phyloP scores from a whole-genome alignment of 2,888 invertebrate genomes.

The Augochlorella aurata region DNA sequence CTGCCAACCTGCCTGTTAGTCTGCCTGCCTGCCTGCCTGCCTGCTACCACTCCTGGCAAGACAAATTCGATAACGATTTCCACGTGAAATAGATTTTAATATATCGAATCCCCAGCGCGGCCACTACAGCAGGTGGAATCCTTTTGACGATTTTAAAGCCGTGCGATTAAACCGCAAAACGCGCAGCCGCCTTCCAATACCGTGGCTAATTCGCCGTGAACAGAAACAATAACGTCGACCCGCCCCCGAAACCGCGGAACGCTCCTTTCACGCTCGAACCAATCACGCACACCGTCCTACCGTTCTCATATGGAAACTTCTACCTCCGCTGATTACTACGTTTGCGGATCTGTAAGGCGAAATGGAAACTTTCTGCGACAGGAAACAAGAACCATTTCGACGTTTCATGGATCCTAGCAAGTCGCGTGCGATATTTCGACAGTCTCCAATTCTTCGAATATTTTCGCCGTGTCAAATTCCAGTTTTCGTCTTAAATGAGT shows the following conservation, averaged over 20 bases:
- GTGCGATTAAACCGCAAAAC: conserved; percentile 22
- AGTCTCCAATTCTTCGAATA: too few species aligned
- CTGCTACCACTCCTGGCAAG: not conserved
- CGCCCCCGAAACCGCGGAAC: not conserved
- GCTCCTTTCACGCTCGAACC: not conserved
- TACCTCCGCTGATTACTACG: too few species aligned
- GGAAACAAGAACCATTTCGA: too few species aligned
- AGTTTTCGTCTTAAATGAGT: too few species aligned
- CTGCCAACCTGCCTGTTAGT: not conserved
- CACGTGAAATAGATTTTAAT: not conserved
- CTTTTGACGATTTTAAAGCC: conserved; percentile 43
- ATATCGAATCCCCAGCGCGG: conserved; percentile 1
- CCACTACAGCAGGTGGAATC: conserved; percentile 17
- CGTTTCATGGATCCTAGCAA: too few species aligned
- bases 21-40: not conserved
- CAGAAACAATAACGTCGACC: conserved; percentile 31
- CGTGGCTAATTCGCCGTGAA: conserved; percentile 28
- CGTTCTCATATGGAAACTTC: too few species aligned
- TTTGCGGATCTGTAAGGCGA: too few species aligned
- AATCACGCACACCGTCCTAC: not conserved
- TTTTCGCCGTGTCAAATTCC: too few species aligned
- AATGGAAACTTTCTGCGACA: too few species aligned
- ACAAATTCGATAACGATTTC: conserved; percentile 10
- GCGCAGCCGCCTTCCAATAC: conserved; percentile 4
- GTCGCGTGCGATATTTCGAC: too few species aligned